A percentile compares a stretch with the other conserved stretches of the same genome.
Conservation (phyloP, 2,797 vertebrate genomes). For the Heterohyrax brucei region DNA sequence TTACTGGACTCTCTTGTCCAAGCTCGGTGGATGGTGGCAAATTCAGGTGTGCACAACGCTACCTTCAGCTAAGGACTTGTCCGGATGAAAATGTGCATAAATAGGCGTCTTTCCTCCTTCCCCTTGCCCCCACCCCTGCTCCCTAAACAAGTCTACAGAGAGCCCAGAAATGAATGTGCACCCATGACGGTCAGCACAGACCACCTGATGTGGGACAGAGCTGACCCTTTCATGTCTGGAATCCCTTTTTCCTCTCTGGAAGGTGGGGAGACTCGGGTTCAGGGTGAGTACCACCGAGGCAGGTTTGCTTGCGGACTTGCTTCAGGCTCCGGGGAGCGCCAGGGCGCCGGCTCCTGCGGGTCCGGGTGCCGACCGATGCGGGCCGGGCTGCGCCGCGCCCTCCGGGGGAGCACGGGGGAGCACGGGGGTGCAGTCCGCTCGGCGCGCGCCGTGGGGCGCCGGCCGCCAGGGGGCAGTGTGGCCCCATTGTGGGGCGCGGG, state of each 20-base stretch:
- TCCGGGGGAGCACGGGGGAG: too few species aligned
- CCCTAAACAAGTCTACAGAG: neutral
- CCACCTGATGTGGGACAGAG: too few species aligned
- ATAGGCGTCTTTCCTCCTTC: neutral
- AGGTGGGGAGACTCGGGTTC: neutral
- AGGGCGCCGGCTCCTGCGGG: neutral
- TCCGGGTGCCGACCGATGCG: neutral
- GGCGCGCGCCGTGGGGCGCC: neutral
- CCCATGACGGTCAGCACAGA: too few species aligned
- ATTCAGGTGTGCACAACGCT: neutral
- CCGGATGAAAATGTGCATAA: neutral
- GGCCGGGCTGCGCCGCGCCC: neutral
- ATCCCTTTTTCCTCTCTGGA: neutral
- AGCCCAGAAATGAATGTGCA: neutral
- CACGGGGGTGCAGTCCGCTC: fast-evolving
- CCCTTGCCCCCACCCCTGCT: neutral
- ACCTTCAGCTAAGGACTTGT: neutral
- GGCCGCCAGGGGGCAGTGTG: constrained; percentile 77
- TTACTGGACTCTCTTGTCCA: neutral
- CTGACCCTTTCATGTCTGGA: neutral
- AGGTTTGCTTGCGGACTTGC: too few species aligned
- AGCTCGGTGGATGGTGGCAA: neutral
- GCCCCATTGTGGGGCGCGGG: neutral
- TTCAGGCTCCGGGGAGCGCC: too few species aligned
- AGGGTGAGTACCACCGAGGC: neutral